Conservation (phyloP, 2,113 vertebrate species). For the Rhineura floridana region DNA sequence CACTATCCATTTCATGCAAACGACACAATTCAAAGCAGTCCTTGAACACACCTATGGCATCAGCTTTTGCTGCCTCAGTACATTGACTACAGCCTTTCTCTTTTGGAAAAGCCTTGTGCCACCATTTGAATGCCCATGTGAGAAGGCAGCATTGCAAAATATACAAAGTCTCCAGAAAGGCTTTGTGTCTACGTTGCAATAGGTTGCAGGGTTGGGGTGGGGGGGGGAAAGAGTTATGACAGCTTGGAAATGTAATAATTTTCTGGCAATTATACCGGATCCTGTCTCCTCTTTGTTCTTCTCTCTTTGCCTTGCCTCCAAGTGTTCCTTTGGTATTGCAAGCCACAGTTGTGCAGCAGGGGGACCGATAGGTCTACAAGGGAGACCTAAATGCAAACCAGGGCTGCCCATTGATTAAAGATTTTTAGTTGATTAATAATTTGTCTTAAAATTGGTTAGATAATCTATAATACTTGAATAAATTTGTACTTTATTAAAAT, state of each 20-base stretch:
- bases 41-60: constrained; percentile 1
- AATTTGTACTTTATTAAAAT: too few relatives aligned
- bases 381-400: neutral
- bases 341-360: neutral
- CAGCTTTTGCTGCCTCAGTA: constrained; percentile 10
- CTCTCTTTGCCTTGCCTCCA: neutral
- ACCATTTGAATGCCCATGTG: neutral
- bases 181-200: neutral
- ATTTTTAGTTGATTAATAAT: neutral
- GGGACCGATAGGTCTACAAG: neutral
- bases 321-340: neutral
- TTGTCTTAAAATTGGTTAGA: neutral
- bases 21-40: constrained; percentile 39
- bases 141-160: neutral
- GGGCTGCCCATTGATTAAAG: neutral
- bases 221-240: neutral
- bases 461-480: too few relatives aligned
- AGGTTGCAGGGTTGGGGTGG: too few relatives aligned
- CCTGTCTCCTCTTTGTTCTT: neutral
- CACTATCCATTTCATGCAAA: constrained; percentile 49
- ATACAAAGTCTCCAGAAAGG: neutral
- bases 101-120: neutral
- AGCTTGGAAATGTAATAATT: neutral
- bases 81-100: neutral
- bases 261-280: neutral